phyloP scores from a whole-genome alignment of 2,888 invertebrate genomes.

The Drosophila algonquin region DNA sequence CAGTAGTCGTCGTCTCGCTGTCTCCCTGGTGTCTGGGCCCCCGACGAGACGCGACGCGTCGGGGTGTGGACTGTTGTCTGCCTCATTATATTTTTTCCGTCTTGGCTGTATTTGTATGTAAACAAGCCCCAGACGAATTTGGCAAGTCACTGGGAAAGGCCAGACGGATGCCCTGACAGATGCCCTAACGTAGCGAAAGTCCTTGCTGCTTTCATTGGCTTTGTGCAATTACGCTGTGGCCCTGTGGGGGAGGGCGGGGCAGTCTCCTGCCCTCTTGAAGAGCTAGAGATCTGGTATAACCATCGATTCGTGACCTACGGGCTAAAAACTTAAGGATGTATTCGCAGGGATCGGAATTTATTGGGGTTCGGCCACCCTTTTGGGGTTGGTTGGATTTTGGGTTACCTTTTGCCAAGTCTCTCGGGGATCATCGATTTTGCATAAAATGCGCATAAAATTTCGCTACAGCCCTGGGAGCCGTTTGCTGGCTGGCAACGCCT shows the following conservation, averaged over 20 bases:
- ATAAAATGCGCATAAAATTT: conserved; percentile 60
- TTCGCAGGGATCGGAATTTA: conserved; percentile 8
- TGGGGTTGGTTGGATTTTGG: background rate
- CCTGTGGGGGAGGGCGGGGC: too few species aligned
- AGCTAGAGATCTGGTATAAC: background rate
- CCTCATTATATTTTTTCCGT: conserved; percentile 64
- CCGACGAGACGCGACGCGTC: too few species aligned
- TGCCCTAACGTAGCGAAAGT: conserved; percentile 57
- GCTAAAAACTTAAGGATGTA: too few species aligned
- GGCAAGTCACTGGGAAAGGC: too few species aligned
- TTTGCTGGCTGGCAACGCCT: conserved; percentile 55
- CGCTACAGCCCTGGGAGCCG: conserved; percentile 28
- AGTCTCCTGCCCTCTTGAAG: too few species aligned
- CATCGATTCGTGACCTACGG: conserved; percentile 9
- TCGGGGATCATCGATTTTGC: conserved; percentile 34
- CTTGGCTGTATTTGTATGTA: conserved; percentile 73
- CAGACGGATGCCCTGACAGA: background rate
- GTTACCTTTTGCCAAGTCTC: conserved; percentile 10
- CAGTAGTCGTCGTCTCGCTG: conserved; percentile 19
- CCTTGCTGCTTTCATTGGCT: conserved; percentile 55
- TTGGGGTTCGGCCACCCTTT: background rate
- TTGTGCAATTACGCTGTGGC: conserved; percentile 64
- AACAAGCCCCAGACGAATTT: conserved; percentile 50
- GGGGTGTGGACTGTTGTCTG: conserved; percentile 49
- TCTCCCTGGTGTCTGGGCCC: conserved; percentile 42